Conservation (phyloP, 2,113 vertebrate genomes). For the Zingel zingel region DNA sequence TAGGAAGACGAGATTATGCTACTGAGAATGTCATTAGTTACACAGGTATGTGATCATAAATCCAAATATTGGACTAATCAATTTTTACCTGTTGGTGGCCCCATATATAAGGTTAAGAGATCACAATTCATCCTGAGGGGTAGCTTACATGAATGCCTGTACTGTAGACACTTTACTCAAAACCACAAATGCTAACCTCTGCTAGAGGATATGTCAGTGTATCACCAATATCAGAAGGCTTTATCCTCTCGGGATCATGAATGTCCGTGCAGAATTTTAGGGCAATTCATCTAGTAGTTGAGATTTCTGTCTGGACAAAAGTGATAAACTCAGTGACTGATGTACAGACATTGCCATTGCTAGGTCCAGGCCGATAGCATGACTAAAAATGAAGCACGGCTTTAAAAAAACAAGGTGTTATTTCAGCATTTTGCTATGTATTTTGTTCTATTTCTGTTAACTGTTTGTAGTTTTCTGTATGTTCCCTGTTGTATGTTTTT, state of each 20-base stretch:
- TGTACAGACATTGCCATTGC: not conserved
- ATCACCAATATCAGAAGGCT: not conserved
- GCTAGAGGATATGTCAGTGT: not conserved
- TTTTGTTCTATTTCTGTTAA: no score
- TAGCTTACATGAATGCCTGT: not conserved
- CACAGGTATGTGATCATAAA: not conserved
- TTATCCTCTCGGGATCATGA: not conserved
- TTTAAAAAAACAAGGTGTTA: not conserved
- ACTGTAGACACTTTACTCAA: not conserved
- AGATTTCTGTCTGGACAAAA: not conserved
- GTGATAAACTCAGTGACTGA: not conserved
- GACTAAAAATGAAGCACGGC: not conserved
- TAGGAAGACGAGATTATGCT: not conserved
- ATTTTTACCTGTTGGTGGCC: not conserved
- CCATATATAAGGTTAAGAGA: not conserved
- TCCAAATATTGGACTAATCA: not conserved
- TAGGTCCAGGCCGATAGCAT: not conserved
- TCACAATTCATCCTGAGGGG: not conserved
- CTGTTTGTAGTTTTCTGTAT: no score
- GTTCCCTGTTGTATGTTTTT: no score
- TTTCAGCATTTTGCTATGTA: no score
- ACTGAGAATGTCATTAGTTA: not conserved
- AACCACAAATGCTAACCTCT: not conserved
- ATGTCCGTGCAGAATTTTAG: not conserved
- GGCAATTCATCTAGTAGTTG: not conserved